Conservation (phyloP, 2,888 invertebrate genomes). For the Agrenia bidenticulata region DNA sequence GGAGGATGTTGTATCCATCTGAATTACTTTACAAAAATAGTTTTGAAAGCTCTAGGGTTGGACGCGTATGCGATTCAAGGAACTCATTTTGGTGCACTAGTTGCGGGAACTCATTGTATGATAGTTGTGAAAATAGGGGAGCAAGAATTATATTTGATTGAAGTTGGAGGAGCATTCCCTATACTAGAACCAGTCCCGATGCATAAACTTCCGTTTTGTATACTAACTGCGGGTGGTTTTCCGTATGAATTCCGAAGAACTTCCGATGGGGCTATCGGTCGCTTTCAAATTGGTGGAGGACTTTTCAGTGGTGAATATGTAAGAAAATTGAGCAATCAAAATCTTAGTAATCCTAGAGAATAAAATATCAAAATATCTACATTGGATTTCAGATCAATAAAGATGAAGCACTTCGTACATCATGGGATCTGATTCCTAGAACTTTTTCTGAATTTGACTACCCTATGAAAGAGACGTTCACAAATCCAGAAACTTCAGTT, state of each 20-base stretch:
- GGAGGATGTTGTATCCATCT: slow-evolving; percentile 35
- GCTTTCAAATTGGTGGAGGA: slow-evolving; percentile 28
- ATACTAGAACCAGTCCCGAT: slow-evolving; percentile 33
- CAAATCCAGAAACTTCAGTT: slow-evolving; percentile 22
- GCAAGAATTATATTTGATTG: slow-evolving; percentile 21
- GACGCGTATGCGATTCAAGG: slow-evolving; percentile 30
- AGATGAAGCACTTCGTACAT: slow-evolving; percentile 23
- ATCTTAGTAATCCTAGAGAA: too few species aligned
- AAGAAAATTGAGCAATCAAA: slow-evolving; percentile 10
- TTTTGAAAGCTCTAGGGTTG: slow-evolving; percentile 27
- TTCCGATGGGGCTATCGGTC: slow-evolving; percentile 22
- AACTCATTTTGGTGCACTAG: slow-evolving; percentile 26
- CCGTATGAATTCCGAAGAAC: slow-evolving; percentile 32
- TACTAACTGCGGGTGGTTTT: slow-evolving; percentile 28
- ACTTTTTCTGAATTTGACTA: slow-evolving; percentile 31
- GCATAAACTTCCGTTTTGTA: slow-evolving; percentile 25
- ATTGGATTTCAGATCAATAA: slow-evolving; percentile 21
- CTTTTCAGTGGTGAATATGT: slow-evolving; percentile 27
- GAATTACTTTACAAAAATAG: slow-evolving; percentile 31
- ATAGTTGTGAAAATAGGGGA: slow-evolving; percentile 24
- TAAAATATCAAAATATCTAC: too few species aligned
- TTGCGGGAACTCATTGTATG: slow-evolving; percentile 27
- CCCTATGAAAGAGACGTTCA: slow-evolving; percentile 28
- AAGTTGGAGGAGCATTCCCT: slow-evolving; percentile 30
- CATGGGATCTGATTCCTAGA: slow-evolving; percentile 31